phyloP scores from a whole-genome alignment of 2,113 vertebrate species.

The Pelvicachromis taeniatus region DNA sequence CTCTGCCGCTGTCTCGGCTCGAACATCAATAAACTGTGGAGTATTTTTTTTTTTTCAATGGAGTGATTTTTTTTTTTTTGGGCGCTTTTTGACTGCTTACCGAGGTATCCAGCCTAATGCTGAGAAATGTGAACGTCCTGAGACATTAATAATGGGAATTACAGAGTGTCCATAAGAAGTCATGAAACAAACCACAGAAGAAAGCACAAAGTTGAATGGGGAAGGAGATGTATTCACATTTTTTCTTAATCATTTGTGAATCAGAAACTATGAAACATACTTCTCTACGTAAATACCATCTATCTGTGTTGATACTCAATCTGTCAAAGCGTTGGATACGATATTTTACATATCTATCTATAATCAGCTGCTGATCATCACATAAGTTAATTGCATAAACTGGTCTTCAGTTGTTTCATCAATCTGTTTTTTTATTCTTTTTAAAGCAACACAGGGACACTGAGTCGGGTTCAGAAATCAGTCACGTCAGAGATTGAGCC shows the following conservation, averaged over 20 bases:
- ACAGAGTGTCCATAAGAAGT: neutral
- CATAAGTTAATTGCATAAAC: slow-evolving; percentile 22
- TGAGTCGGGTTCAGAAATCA: slow-evolving; percentile 27
- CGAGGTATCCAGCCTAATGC: neutral
- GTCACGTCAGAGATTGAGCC: slow-evolving; percentile 27
- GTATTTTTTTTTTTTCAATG: neutral
- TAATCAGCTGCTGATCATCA: slow-evolving; percentile 16
- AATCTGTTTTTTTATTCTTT: neutral
- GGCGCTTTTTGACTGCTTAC: neutral
- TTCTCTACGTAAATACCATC: neutral
- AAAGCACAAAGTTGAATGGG: neutral
- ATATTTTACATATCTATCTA: neutral
- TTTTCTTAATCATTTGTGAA: neutral
- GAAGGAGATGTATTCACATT: neutral
- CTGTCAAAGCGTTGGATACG: neutral
- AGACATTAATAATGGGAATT: neutral
- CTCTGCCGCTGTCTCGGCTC: slow-evolving; percentile 37
- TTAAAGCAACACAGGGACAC: neutral
- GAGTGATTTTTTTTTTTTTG: neutral
- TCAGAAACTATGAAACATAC: neutral
- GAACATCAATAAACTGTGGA: slow-evolving; percentile 42
- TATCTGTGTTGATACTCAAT: neutral
- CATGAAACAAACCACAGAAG: neutral
- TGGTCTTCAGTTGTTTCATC: slow-evolving; percentile 3
- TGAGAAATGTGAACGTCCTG: neutral